phyloP scores from a whole-genome alignment of 2,888 invertebrate species.

The Lasius fuliginosus region DNA sequence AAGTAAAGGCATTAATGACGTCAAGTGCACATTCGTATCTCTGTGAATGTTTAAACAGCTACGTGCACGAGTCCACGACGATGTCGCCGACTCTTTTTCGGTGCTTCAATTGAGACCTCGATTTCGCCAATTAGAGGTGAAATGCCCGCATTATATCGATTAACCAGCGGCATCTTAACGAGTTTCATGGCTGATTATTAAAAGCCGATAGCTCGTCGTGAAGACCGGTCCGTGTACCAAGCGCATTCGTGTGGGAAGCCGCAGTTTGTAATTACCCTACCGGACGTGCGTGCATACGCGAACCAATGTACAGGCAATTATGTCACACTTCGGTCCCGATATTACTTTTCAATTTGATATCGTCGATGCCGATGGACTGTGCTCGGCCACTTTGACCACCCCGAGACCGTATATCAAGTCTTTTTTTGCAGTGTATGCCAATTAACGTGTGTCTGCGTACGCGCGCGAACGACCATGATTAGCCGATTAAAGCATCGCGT shows the following conservation, averaged over 20 bases:
- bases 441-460: constrained; percentile 64
- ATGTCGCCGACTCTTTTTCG: constrained; percentile 37
- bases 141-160: constrained; percentile 70
- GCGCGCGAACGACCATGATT: constrained; percentile 66
- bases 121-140: constrained; percentile 75
- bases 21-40: constrained; percentile 1
- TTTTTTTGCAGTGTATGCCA: constrained; percentile 49
- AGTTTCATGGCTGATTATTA: constrained; percentile 80
- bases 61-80: constrained; percentile 5
- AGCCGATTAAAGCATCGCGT: constrained; percentile 65
- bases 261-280: constrained; percentile 79
- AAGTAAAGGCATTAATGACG: constrained; percentile 13
- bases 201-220: constrained; percentile 74
- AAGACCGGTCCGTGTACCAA: constrained; percentile 49
- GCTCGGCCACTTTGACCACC: constrained; percentile 40
- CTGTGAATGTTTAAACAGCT: background rate
- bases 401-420: constrained; percentile 34
- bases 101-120: constrained; percentile 72
- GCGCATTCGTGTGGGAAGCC: constrained; percentile 24
- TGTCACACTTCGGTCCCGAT: constrained; percentile 73
- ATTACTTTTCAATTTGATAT: constrained; percentile 76
- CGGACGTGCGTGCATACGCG: constrained; percentile 70
- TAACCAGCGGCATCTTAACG: constrained; percentile 78
- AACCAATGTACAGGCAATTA: constrained; percentile 76
- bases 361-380: constrained; percentile 10